Evolutionary conservation across 2,797 vertebrate species (phyloP), one percentile per base, ranked within the genome.

Genomic region (Mus minutoides): DNA sequence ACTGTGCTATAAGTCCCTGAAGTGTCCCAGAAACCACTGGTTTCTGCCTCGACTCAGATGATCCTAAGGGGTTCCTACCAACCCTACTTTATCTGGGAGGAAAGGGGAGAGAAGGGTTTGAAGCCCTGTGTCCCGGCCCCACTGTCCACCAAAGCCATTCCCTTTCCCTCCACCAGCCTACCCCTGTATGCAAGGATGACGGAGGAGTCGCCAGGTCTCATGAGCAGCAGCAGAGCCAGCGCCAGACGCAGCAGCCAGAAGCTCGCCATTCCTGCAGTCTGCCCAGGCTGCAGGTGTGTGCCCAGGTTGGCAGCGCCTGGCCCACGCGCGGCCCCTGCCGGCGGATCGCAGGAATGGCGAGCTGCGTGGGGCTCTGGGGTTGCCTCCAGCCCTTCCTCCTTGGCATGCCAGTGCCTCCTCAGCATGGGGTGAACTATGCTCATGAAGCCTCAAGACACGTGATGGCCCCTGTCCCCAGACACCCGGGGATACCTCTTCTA

Each of bases 181-280:
- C 91, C 86, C 75, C 73, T 17, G 4, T 2, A 0, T 58, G 1
- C 0, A 24, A 16, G 0, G 6, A 1, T 19, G 29, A 0, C 29
- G 8, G 40, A 62, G 17, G 52, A 31, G 52, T 26, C 67, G 1
- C 54, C 7, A 6, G 19, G 52, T n/a, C 22, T 73, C 19, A 40
- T 16, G 14, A 60, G 83, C 83, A 84, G 77, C 78, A 60, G 4
- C 46, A 93, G 62, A 17, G 14, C 16, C n/a, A 75, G 52, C 29
- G 52, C 37, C 19, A 90, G 80, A 24, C 43, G 49, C 5, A 6
- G 86, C 34, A 11, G 76, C 80, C 4, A 76, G 37, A 80, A n/a
- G 17, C 52, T 9, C 31, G 46, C 67, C 97, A 90, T 96, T 80
- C 84, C 64, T 3, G 77, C 1, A 0, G 9, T 40, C 16, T 6